phyloP scores from a whole-genome alignment of 2,888 invertebrate species.

The Apamea crenata region DNA sequence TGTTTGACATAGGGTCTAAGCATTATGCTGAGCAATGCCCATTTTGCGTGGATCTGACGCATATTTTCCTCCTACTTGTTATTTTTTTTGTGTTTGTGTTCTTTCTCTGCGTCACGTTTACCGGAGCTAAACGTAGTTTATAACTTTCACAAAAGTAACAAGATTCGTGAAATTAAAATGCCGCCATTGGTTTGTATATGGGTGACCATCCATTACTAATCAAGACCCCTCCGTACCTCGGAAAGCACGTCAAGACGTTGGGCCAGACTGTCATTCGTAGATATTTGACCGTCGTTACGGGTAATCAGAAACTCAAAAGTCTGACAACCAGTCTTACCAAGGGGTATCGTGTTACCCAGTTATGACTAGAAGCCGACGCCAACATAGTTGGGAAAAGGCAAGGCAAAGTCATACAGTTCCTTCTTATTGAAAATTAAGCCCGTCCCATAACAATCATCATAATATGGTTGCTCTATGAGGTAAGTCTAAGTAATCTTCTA shows the following conservation, averaged over 20 bases:
- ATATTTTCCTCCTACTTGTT: background rate
- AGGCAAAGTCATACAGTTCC: no score
- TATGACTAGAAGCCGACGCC: background rate
- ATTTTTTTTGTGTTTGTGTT: no score
- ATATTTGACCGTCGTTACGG: background rate
- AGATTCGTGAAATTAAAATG: no score
- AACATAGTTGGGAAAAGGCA: background rate
- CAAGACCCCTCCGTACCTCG: no score
- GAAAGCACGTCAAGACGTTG: no score
- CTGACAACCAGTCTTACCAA: background rate
- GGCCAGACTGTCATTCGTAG: no score
- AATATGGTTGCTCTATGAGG: background rate
- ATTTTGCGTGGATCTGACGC: background rate
- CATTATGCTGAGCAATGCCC: background rate
- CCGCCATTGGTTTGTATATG: no score
- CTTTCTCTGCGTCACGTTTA: no score
- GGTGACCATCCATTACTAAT: no score
- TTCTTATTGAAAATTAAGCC: background rate
- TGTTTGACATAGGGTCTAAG: background rate
- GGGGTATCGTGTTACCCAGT: background rate
- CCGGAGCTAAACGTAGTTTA: no score
- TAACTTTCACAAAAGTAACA: no score
- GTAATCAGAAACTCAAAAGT: background rate
- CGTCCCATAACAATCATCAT: background rate
- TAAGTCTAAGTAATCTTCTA: background rate